phyloP scores from a whole-genome alignment of 2,888 invertebrate genomes.

The Didymodactylos carnosus region DNA sequence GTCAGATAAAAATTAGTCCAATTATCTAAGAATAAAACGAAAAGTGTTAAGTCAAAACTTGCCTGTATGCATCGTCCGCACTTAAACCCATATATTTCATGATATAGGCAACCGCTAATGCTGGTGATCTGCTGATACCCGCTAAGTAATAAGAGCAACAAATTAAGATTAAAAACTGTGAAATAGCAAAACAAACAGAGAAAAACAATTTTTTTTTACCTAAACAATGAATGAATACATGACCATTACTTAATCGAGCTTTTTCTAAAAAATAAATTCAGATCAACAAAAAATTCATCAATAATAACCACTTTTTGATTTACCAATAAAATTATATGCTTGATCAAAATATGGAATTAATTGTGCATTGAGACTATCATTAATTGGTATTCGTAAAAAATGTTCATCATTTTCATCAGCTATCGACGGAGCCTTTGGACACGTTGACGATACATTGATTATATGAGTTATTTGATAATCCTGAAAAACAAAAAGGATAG shows the following conservation, averaged over 20 bases:
- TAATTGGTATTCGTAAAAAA: conserved; percentile 43
- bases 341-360: conserved; percentile 40
- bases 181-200: neutral
- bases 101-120: conserved; percentile 13
- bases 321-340: conserved; percentile 43
- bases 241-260: neutral
- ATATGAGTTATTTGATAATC: conserved; percentile 38
- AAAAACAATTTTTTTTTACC: too few relatives aligned
- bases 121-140: conserved; percentile 12
- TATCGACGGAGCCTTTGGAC: conserved; percentile 39
- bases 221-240: conserved; percentile 11
- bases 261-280: neutral
- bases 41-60: too few relatives aligned
- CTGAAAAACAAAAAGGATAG: neutral
- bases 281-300: too few relatives aligned
- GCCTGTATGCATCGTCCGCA: conserved; percentile 11
- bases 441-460: conserved; percentile 41
- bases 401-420: conserved; percentile 35
- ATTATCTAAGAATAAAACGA: too few relatives aligned
- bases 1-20: too few relatives aligned
- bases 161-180: neutral
- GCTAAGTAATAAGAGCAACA: neutral
- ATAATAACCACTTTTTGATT: too few relatives aligned
- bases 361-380: conserved; percentile 43
- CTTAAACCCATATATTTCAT: conserved; percentile 3